Base-by-base conservation (phyloP, 2,113 vertebrate species). In the Gallinago paraguaiae region DNA sequence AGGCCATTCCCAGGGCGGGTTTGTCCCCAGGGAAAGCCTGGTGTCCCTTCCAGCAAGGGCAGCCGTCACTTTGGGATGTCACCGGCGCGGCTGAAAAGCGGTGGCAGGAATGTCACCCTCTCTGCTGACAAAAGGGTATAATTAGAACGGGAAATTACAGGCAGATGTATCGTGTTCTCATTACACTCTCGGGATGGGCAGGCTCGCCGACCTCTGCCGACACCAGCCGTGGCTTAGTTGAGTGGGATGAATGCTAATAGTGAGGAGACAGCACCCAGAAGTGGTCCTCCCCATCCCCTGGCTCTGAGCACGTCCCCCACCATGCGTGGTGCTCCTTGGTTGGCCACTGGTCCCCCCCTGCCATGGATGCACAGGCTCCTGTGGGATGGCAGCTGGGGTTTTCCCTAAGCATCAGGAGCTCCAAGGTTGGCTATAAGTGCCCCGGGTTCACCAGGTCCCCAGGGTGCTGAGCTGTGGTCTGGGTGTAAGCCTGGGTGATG, bases 401-500 rank as follows among this genome's bases (percentile, higher is more conserved):
- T 97, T 39, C 13, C 11, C 53, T 93, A 87, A 70, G 59, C 92
- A 59, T 46, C 10, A 33, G 37, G 45, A 82, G 35, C 56, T 88
- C 56, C 77, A 67, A 4, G n/a, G 25, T 65, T 92, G 83, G 84
- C 89, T 74, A 37, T 75, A 61, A 84, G 90, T 54, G 4, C 35
- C 48, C 78, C 43, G 86, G 68, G 79, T 27, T 68, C 88, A 10
- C 74, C 57, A 7, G 6, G 60, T 90, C 15, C 43, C 43, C 6
- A 3, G 54, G 72, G 83, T 69, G 84, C 75, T 13, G 7, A 12
- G 88, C 75, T 81, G 64, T 15, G 84, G 48, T 48, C 48, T 8
- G 1, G 48, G 48, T 22, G 48, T n/a, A 43, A 37, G 0, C 1
- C 63, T 64, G 45, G 20, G 23, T 56, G 8, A 14, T 0, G 2